These are phyloP conservation scores for Centropristis striata DNA, from an alignment of 2,113 vertebrate genomes.

Conservation along the genomic window DNA sequence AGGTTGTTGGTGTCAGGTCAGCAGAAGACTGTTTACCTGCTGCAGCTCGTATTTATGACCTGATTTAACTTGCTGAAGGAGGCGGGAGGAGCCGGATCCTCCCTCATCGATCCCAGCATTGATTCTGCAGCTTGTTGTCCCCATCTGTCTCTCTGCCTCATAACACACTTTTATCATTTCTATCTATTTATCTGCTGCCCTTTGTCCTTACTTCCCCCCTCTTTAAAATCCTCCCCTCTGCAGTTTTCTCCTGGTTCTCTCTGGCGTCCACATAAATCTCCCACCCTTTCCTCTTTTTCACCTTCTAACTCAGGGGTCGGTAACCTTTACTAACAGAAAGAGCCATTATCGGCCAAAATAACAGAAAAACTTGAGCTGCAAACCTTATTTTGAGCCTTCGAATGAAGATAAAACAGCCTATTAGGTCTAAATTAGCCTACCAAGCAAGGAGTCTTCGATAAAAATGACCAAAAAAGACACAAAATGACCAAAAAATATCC, in stretches of 20 bases:
- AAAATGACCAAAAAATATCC: too few relatives aligned
- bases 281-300: background rate
- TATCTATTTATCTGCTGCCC: background rate
- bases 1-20: conserved; percentile 7
- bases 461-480: too few relatives aligned
- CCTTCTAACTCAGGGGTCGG: too few relatives aligned
- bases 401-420: too few relatives aligned
- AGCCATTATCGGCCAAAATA: too few relatives aligned
- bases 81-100: conserved; percentile 6
- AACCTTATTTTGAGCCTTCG: too few relatives aligned
- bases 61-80: conserved; percentile 17
- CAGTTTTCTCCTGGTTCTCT: background rate
- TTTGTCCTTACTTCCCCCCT: background rate
- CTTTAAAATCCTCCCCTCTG: background rate
- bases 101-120: conserved; percentile 25
- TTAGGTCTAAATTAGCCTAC: too few relatives aligned
- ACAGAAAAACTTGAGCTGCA: too few relatives aligned
- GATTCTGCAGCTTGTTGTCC: conserved; percentile 12
- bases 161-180: background rate
- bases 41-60: background rate
- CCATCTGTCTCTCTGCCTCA: background rate
- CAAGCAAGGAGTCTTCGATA: too few relatives aligned
- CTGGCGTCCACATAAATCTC: background rate
- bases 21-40: too few relatives aligned
- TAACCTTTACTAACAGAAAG: too few relatives aligned